Evolutionary conservation across 2,888 invertebrate genomes (phyloP).

Genomic region (Pristionchus japonicus): DNA sequence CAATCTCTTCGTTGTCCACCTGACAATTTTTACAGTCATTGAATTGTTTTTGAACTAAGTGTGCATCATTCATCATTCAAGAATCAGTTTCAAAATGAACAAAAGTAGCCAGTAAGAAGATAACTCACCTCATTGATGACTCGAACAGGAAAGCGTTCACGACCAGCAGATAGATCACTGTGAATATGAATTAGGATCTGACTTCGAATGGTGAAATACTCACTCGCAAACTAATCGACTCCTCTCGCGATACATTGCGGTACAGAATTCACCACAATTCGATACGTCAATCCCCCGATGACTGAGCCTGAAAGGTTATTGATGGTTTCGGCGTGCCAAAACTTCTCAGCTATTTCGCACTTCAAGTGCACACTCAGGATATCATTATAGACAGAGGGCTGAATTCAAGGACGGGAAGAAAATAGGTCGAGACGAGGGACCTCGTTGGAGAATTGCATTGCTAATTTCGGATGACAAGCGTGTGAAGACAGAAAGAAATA

Average conservation of each 20-base stretch:
- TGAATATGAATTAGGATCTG: background rate
- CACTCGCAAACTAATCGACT: background rate
- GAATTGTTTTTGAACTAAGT: too few species aligned
- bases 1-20: constrained; percentile 18
- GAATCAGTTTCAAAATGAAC: background rate
- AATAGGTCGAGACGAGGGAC: background rate
- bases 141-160: constrained; percentile 57
- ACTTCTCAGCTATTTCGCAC: background rate
- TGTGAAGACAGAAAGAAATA: background rate
- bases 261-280: background rate
- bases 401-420: background rate
- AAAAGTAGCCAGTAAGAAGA: background rate
- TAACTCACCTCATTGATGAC: constrained; percentile 51
- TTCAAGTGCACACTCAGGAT: background rate
- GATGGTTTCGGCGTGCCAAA: background rate
- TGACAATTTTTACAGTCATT: background rate
- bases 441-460: background rate
- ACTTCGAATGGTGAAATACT: background rate
- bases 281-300: background rate
- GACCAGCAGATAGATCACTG: constrained; percentile 59
- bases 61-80: too few species aligned
- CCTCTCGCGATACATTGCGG: background rate
- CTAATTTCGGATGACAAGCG: background rate
- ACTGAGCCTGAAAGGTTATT: background rate
- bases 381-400: background rate